Evolutionary conservation across 1,140 invertebrate genomes (phyloP), one percentile per base, ranked within the genome.

Genomic region (Drosophila orena): DNA sequence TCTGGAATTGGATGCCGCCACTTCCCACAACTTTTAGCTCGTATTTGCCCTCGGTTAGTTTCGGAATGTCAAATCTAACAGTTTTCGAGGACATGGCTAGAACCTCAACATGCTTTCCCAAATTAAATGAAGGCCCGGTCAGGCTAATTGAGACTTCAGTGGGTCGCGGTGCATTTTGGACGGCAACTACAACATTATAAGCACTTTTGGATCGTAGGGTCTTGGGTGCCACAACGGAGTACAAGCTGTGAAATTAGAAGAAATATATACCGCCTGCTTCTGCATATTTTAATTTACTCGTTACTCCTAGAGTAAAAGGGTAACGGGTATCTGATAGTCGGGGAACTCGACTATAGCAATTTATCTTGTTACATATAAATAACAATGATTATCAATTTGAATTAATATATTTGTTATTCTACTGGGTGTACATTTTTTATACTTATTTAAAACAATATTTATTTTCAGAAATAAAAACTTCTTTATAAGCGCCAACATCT

Each of bases 121-220:
- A 95, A 71, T 94, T 94, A 55, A 95, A 94, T 14, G 95, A 94
- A 17, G 94, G 93, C 8, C 96, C 97, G 60, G 94, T 95, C 3
- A 98, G 93, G 47, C 95, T 95, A n/a, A 97, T 94, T 35, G 94
- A 94, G 30, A 97, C 93, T 5, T 93, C 93, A 22, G 95, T 94
- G 1, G 95, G 94, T 11, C 91, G 88, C 7, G 92, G 91, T 8
- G 95, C 93, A 40, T 94, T 93, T 64, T 95, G 93, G 2, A 95
- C 93, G 43, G 94, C 96, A 12, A 97, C 95, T 6, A 95, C 96
- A 22, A 96, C 96, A 91, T 97, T 96, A 91, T 96, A 98, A 69
- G 97, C 95, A 11, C 94, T 95, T 93, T 96, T 96, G 2, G 97
- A 96, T 44, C 97, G 93, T 20, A 98, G 92, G 8, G 96, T 94